These are phyloP conservation scores for Pelobates fuscus DNA, from an alignment of 2,113 vertebrate genomes.

Conservation along the genomic window DNA sequence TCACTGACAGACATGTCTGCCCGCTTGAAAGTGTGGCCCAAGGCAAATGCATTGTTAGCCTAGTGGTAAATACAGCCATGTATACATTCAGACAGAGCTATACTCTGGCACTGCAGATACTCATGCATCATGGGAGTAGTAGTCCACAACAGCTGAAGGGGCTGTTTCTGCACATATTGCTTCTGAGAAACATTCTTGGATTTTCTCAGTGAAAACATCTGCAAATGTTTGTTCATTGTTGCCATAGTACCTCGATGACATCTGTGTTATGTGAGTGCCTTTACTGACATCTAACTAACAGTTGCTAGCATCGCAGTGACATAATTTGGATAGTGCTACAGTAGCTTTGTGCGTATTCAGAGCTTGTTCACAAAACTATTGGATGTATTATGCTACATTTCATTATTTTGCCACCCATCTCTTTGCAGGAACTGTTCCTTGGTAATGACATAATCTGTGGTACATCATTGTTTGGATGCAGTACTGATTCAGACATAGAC, in stretches of 20 bases:
- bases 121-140: not conserved
- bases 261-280: slow-evolving; percentile 20
- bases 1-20: too few relatives aligned
- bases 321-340: slow-evolving; percentile 32
- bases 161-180: not conserved
- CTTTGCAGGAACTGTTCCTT: slow-evolving; percentile 29
- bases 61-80: too few relatives aligned
- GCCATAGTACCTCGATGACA: slow-evolving; percentile 33
- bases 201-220: slow-evolving; percentile 28
- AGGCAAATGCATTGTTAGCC: too few relatives aligned
- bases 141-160: not conserved
- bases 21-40: too few relatives aligned
- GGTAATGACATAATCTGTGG: slow-evolving; percentile 23
- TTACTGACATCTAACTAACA: slow-evolving; percentile 33
- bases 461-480: slow-evolving; percentile 47
- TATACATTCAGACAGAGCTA: too few relatives aligned
- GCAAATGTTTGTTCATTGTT: slow-evolving; percentile 43
- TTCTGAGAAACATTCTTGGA: not conserved
- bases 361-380: not conserved
- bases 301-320: slow-evolving; percentile 19
- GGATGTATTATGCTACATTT: slow-evolving; percentile 24
- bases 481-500: slow-evolving; percentile 24
- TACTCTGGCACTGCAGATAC: too few relatives aligned
- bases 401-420: slow-evolving; percentile 35
- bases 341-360: slow-evolving; percentile 12